Evolutionary conservation across 2,797 vertebrate genomes (phyloP), one percentile per base, ranked within the genome.

Genomic region (Neoniphon sammara): DNA sequence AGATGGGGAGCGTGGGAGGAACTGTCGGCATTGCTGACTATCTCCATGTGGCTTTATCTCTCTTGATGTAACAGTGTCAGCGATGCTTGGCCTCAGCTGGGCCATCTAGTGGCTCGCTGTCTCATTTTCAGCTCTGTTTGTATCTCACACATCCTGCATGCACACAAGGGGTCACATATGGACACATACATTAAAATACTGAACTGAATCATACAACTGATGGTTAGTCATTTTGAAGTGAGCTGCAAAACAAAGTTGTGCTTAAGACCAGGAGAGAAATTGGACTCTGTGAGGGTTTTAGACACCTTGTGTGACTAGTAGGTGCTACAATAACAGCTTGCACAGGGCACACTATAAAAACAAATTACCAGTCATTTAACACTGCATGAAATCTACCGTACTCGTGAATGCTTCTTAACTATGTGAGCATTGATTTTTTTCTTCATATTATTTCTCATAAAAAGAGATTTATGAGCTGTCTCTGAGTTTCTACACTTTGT

Each of bases 61-160:
- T 91, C 85, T 87, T 93, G 89, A 93, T 91, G 76, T 92, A 92
- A 93, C 89, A 89, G 89, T 91, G 91, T 93, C 92, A 92, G 84
- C 84, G 71, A 67, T 81, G 80, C 84, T 62, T 72, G 85, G 79
- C 72, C 86, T 91, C 83, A 75, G 66, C 69, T 60, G 54, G 78
- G 90, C 91, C 94, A 91, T 84, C 94, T 94, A 91, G 90, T 93
- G 93, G 92, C 65, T 27, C 31, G 68, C 53, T 55, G 20, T 59
- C 23, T 50, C 4, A 20, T 58, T 58, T 49, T 67, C 44, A 46
- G 20, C 64, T 44, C 20, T 23, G 2, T 7, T 47, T 68, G 11
- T 53, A 14, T 31, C 7, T 59, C 21, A 47, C 53, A 31, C 60
- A 42, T 21, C 14, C 54, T 69, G 14, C 62, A 60, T 23, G 47